Evolutionary conservation across 1,140 invertebrate genomes (phyloP).

Genomic region (fruit fly (Drosophila melanogaster)): DNA sequence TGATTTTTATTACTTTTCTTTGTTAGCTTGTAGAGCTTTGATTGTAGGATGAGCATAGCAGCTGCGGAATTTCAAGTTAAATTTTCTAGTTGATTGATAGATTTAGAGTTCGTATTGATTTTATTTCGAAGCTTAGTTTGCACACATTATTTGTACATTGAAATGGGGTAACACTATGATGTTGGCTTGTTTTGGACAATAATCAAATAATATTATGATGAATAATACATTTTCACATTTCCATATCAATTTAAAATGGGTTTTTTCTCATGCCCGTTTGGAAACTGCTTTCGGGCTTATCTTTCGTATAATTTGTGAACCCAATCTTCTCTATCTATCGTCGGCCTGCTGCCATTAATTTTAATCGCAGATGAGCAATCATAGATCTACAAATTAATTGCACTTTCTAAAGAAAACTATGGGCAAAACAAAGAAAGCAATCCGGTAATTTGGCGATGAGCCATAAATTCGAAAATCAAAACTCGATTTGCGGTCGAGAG

Average conservation of each 20-base stretch:
- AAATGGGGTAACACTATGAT: background rate
- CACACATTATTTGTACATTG: background rate
- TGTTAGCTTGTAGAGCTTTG: conserved; percentile 8
- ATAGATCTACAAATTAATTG: conserved; percentile 50
- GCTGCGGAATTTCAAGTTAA: background rate
- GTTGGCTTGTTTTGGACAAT: no score
- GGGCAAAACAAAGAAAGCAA: conserved; percentile 52
- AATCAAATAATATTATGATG: no score
- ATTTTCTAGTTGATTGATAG: conserved; percentile 13
- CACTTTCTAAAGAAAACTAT: conserved; percentile 55
- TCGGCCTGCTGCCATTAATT: background rate
- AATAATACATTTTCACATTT: background rate
- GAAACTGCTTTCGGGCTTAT: no score
- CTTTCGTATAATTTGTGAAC: background rate
- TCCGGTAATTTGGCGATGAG: conserved; percentile 55
- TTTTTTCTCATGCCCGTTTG: no score
- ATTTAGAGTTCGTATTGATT: conserved; percentile 16
- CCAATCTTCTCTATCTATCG: background rate
- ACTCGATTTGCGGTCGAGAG: conserved; percentile 41
- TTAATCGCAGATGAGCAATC: conserved; percentile 20
- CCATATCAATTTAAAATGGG: background rate
- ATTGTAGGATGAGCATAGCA: conserved; percentile 18
- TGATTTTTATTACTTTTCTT: conserved; percentile 38
- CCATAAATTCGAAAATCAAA: conserved; percentile 46
- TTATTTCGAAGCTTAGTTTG: conserved; percentile 1